Evolutionary conservation across 1,140 invertebrate species (phyloP), one percentile per base, ranked within the genome.

Genomic region (Trichogramma pretiosum): DNA sequence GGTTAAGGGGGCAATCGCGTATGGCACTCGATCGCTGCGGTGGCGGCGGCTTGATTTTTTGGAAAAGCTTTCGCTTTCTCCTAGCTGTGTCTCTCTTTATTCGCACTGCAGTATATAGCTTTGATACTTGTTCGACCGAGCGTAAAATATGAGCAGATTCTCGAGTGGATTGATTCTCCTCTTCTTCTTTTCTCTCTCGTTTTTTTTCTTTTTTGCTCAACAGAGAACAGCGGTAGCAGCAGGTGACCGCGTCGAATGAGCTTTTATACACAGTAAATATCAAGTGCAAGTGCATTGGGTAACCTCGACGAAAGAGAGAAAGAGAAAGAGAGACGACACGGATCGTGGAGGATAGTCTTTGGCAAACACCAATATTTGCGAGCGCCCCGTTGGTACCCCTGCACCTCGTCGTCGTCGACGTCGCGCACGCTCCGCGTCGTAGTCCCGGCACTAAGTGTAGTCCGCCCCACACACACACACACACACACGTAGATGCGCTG

Each of bases 301-400:
- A 14, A 39, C 21, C 16, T 10, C 21, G 16, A 21, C 23, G 32
- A 48, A 21, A 21, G 35, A 46, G 17, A 36, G 40, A 36, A 47
- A 44, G 37, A 28, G 46, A 50, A 33, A 48, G 54, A 42, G 56
- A 59, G 52, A 58, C 55, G 24, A 69, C 62, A 65, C 62, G 63
- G 62, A 66, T 72, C 66, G n/a, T n/a, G n/a, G 62, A 63, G 68
- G 68, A 67, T 71, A 68, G 70, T 71, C 70, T 72, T 72, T 70
- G 67, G 64, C 69, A 72, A 72, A 70, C 63, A 70, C 65, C 63
- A 72, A 72, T 71, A 72, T 72, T 70, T 72, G 69, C 69, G 64
- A 66, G 61, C 62, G 59, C 65, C 65, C 68, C 67, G 67, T 67
- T 63, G 67, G 68, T 68, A 69, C 63, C 67, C 55, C 61, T 62